phyloP scores from a whole-genome alignment of 1,140 invertebrate species.

The Musca vetustissima region DNA sequence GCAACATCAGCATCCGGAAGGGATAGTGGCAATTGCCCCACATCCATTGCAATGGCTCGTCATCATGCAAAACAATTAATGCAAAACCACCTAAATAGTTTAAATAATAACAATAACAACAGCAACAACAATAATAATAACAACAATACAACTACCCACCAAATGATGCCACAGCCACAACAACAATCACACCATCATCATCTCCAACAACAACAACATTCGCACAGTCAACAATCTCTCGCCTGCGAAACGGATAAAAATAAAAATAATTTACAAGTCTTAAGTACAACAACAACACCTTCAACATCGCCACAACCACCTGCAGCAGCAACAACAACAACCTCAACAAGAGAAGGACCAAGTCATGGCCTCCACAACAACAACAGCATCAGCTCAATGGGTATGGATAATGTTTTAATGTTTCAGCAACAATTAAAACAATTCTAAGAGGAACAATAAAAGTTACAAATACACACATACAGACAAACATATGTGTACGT shows the following conservation, averaged over 20 bases:
- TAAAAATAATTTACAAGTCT: background rate
- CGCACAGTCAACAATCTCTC: background rate
- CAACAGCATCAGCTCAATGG: too few relatives aligned
- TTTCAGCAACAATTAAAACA: slow-evolving; percentile 12
- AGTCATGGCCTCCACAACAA: too few relatives aligned
- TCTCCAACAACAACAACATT: slow-evolving; percentile 17
- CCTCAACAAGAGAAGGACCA: too few relatives aligned
- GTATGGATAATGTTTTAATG: background rate
- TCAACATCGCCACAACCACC: background rate
- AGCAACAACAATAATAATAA: slow-evolving; percentile 23
- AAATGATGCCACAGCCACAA: background rate
- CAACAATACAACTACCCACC: background rate
- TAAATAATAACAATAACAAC: slow-evolving; percentile 22
- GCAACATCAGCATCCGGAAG: slow-evolving; percentile 3
- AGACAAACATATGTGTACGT: too few relatives aligned
- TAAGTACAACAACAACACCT: slow-evolving; percentile 10
- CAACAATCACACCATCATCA: slow-evolving; percentile 17
- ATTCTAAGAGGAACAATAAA: too few relatives aligned
- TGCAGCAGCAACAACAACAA: background rate
- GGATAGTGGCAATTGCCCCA: background rate
- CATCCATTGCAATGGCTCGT: background rate
- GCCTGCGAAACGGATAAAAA: too few relatives aligned
- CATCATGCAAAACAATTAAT: slow-evolving; percentile 10
- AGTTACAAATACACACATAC: background rate
- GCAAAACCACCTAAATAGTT: slow-evolving; percentile 15